A percentile compares a stretch with the other conserved stretches of the same genome.
Conservation (phyloP, 2,113 vertebrate species). For the Rhinopomastus cyanomelas region DNA sequence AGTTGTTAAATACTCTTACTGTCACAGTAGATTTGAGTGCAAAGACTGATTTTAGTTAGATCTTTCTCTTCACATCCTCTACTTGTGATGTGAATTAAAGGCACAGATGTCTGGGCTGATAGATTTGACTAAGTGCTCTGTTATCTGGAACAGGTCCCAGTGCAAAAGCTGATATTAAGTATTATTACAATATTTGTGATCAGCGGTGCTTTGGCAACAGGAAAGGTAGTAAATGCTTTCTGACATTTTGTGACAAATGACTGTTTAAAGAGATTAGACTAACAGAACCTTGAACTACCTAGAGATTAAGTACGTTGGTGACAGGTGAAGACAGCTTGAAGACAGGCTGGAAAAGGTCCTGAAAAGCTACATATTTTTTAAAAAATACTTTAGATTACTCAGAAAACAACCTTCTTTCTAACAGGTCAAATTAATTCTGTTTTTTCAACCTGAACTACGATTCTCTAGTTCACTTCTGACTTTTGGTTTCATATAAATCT, state of each 20-base stretch:
- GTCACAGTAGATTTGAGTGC: neutral
- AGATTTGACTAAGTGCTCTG: neutral
- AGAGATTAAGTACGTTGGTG: neutral
- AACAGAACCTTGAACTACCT: neutral
- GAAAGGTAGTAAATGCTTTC: neutral
- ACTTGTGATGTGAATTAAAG: neutral
- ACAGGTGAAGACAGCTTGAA: neutral
- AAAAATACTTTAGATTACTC: neutral
- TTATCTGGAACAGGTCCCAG: neutral
- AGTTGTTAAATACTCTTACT: neutral
- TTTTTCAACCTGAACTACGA: neutral
- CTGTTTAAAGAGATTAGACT: neutral
- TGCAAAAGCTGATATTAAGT: neutral
- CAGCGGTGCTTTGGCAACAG: neutral
- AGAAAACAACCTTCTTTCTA: too few relatives aligned
- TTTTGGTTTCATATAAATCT: neutral
- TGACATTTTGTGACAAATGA: neutral
- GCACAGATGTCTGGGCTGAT: neutral
- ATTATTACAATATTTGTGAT: neutral
- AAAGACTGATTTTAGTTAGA: neutral
- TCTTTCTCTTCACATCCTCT: neutral
- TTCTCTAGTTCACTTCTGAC: neutral
- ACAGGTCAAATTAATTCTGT: too few relatives aligned
- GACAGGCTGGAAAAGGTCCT: neutral
- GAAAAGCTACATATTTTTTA: neutral